Evolutionary conservation across 2,113 vertebrate species (phyloP), one percentile per base, ranked within the genome.

Genomic region (Melanerpes aurifrons): DNA sequence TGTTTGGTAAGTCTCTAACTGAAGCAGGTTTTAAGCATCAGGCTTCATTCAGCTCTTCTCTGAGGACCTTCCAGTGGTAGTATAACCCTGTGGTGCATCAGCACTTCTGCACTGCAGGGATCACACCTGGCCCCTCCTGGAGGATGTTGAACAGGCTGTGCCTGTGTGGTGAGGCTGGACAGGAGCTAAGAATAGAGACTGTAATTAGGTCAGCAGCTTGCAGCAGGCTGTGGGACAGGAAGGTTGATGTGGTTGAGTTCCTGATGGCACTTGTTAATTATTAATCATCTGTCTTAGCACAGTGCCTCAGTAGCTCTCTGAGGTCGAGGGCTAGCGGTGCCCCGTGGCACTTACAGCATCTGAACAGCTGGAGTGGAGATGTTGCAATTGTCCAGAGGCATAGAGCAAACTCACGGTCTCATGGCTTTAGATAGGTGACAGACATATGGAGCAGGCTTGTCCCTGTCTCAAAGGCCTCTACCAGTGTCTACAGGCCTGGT

Each of bases 261-360:
- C 82, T 86, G 76, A 86, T 87, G 89, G 76, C 62, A 66, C 66
- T 90, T 43, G 82, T 94, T 93, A 94, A 94, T 94, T 83, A 94
- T 96, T 95, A 95, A 96, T 88, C 4, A 3, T 7, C 71, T 28
- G 28, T 73, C 32, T 91, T 82, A 17, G 29, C 66, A 68, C 70
- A 89, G 32, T 43, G 35, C 71, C 71, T 73, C 31, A 19, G 82
- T 43, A 64, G 25, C 71, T 59, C 61, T 73, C 71, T 47, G 79
- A 87, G 75, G 82, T 73, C 0, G 3, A 87, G 85, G 79, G 63
- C 21, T 62, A 29, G 53, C 0, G 0, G 25, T 88, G 66, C 70
- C 92, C 69, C 68, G 4, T 0, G 0, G 70, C 6, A 1, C 56
- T 86, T 64, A 56, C 22, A 56, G 50, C 4, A 7, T 72, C 77